Percentiles rank a stretch among this genome's conserved stretches.
Conservation (phyloP, 2,113 vertebrate genomes). For the Irena cyanogastra region DNA sequence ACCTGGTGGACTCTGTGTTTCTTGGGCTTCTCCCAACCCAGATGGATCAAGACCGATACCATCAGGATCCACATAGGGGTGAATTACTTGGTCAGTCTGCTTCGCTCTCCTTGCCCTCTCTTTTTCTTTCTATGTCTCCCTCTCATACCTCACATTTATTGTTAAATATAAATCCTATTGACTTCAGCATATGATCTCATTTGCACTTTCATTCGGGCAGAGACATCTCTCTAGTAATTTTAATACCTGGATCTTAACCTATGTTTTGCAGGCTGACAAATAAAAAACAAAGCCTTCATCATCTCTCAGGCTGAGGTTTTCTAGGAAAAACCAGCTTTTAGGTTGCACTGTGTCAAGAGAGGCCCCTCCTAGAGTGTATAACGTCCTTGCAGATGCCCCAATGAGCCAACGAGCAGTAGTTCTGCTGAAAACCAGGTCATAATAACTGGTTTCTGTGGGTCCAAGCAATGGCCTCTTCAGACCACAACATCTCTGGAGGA, state of each 20-base stretch:
- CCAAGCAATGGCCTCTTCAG: not conserved
- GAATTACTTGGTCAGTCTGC: not conserved
- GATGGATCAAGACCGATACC: not conserved
- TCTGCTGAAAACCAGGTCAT: not conserved
- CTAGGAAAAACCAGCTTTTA: not conserved
- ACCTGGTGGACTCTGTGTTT: not conserved
- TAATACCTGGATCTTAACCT: not conserved
- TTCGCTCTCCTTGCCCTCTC: not conserved
- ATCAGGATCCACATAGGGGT: not conserved
- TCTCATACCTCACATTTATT: not conserved
- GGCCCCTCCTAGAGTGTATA: not conserved
- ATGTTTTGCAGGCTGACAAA: not conserved
- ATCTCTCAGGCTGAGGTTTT: not conserved
- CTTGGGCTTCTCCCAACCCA: not conserved
- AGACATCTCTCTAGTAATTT: not conserved
- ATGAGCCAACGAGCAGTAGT: accelerated
- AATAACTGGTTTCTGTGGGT: not conserved
- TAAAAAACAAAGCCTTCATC: not conserved
- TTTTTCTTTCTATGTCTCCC: not conserved
- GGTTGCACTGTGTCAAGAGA: not conserved
- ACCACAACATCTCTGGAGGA: not conserved
- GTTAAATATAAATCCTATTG: not conserved
- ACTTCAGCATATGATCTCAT: not conserved
- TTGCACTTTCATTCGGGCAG: not conserved
- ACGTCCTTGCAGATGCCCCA: not conserved